Evolutionary conservation across 2,888 invertebrate genomes (phyloP).

Genomic region (Eumacrocentrus americanus): DNA sequence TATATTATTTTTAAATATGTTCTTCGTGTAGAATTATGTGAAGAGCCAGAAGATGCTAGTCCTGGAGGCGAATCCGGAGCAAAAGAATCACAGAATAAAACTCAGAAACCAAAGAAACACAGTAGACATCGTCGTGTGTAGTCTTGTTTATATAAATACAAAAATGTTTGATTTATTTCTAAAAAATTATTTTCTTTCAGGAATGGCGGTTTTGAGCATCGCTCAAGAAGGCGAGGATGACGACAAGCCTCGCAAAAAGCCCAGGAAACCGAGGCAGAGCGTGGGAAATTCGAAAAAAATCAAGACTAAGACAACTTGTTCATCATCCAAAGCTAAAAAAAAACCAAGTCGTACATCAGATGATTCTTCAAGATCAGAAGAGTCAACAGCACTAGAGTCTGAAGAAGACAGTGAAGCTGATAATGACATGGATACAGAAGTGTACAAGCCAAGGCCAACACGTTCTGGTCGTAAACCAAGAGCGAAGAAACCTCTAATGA

Average conservation of each 20-base stretch:
- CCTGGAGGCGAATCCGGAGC: too few species aligned
- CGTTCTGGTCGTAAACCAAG: conserved; percentile 62
- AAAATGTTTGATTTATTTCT: not conserved
- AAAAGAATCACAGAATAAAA: too few species aligned
- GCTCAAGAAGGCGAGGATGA: conserved; percentile 29
- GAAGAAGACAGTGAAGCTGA: conserved; percentile 14
- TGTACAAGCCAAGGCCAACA: conserved; percentile 58
- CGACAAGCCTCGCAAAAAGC: conserved; percentile 54
- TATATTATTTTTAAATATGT: too few species aligned
- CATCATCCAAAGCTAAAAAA: conserved; percentile 27
- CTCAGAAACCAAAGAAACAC: too few species aligned
- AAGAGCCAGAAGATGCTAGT: too few species aligned
- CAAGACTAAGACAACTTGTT: conserved; percentile 18
- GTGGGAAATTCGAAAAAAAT: not conserved
- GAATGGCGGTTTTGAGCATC: conserved; percentile 25
- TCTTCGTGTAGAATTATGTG: too few species aligned
- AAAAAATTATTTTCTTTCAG: not conserved
- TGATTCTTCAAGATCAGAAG: conserved; percentile 7
- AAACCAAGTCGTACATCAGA: conserved; percentile 15
- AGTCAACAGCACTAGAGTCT: not conserved
- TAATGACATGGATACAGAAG: conserved; percentile 34
- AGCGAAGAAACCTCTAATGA: conserved; percentile 43
- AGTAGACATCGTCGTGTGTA: not conserved
- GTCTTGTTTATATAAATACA: too few species aligned
- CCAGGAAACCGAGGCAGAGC: conserved; percentile 37